These are phyloP conservation scores for Noctua janthina DNA, from an alignment of 2,888 invertebrate genomes.

Conservation along the genomic window DNA sequence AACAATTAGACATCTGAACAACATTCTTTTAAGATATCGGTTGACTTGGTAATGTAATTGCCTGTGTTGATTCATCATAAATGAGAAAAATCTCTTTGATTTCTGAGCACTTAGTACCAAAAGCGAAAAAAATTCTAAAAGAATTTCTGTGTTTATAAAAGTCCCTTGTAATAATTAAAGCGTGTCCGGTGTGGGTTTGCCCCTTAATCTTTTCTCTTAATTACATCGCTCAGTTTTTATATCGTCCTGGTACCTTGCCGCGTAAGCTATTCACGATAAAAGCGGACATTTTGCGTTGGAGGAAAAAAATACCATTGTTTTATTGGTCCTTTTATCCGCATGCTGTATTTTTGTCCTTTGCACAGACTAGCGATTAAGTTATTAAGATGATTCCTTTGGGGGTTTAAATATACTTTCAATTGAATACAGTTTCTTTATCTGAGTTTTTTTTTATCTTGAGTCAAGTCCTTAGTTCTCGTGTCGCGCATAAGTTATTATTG, in stretches of 20 bases:
- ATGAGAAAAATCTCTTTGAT: conserved; percentile 13
- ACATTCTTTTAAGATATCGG: conserved; percentile 5
- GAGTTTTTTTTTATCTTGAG: background rate
- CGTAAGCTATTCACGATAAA: conserved; percentile 57
- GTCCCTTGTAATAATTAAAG: conserved; percentile 55
- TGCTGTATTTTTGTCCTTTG: conserved; percentile 40
- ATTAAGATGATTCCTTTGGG: conserved; percentile 26
- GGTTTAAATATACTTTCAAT: conserved; percentile 8
- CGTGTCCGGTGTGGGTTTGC: conserved; percentile 58
- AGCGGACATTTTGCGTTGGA: conserved; percentile 40
- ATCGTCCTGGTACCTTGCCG: conserved; percentile 52
- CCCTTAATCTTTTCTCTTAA: conserved; percentile 69
- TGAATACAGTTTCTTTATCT: background rate
- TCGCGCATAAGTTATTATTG: background rate
- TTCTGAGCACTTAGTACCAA: conserved; percentile 6
- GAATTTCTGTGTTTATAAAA: conserved; percentile 34
- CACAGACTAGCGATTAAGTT: conserved; percentile 38
- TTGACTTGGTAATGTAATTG: conserved; percentile 28
- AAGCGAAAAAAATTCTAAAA: conserved; percentile 14
- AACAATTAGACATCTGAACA: conserved; percentile 15
- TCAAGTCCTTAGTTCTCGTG: background rate
- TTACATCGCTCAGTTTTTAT: conserved; percentile 65
- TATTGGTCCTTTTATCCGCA: conserved; percentile 43
- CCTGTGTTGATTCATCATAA: conserved; percentile 11
- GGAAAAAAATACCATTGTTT: conserved; percentile 46